These are phyloP conservation scores for Deroplatys truncata DNA, from an alignment of 2,888 invertebrate species.

Conservation along the genomic window DNA sequence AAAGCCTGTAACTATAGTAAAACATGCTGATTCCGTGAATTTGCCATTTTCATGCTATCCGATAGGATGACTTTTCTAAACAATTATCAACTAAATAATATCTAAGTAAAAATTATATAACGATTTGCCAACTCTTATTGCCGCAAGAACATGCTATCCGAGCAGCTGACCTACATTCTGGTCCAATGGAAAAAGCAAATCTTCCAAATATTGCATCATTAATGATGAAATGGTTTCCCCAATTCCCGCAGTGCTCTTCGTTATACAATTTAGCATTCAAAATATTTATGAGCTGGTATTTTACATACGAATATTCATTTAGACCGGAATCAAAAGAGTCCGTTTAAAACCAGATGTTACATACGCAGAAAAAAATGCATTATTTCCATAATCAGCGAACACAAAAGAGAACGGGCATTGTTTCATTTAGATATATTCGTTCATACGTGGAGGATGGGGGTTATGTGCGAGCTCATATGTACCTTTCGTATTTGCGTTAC, in stretches of 20 bases:
- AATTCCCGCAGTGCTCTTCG: neutral
- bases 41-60: no score
- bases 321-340: neutral
- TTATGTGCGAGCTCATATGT: no score
- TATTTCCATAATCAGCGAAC: neutral
- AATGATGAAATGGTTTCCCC: neutral
- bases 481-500: no score
- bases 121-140: no score
- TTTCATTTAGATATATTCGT: neutral
- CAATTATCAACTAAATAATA: no score
- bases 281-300: neutral
- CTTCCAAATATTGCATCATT: neutral
- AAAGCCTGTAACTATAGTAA: no score
- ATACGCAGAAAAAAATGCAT: neutral
- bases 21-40: no score
- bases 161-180: neutral
- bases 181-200: neutral
- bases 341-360: neutral
- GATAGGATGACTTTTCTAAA: no score
- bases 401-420: neutral
- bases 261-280: neutral
- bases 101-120: no score
- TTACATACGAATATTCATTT: neutral
- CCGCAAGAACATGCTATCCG: no score
- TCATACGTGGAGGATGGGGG: neutral